phyloP scores from a whole-genome alignment of 2,888 invertebrate species.

The Polymixis flavicincta region DNA sequence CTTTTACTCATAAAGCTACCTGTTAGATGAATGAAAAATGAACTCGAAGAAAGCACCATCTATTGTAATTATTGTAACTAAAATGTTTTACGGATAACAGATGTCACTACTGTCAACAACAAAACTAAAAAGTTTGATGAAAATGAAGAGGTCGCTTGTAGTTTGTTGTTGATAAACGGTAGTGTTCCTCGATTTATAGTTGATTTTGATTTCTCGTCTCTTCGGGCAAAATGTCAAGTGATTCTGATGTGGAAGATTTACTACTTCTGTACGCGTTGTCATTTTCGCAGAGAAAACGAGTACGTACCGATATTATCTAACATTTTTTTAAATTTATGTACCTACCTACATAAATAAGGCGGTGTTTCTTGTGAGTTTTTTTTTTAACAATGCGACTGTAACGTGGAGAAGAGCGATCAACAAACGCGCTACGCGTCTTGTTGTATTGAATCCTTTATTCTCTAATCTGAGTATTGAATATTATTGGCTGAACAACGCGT shows the following conservation, averaged over 20 bases:
- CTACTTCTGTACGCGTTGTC: constrained; percentile 4
- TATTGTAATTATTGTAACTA: background rate
- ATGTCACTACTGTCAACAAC: background rate
- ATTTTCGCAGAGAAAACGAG: background rate
- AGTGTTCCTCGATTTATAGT: background rate
- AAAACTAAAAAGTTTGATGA: background rate
- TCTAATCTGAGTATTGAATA: too few relatives aligned
- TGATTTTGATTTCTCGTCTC: background rate
- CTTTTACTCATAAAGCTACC: too few relatives aligned
- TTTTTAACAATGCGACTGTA: background rate
- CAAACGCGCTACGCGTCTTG: too few relatives aligned
- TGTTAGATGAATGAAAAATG: background rate
- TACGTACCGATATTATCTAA: background rate
- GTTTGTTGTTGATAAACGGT: background rate
- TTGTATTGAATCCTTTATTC: background rate
- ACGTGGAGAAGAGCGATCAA: background rate
- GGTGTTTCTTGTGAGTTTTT: background rate
- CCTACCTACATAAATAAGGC: background rate
- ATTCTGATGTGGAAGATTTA: constrained; percentile 16
- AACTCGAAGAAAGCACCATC: background rate
- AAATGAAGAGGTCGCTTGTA: background rate
- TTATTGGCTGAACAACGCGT: background rate
- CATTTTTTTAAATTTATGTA: background rate
- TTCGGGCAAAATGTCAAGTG: constrained; percentile 14
- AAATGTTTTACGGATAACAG: background rate